Evolutionary conservation across 2,797 vertebrate genomes (phyloP), one percentile per base, ranked within the genome.

Genomic region (Saxicola maurus): DNA sequence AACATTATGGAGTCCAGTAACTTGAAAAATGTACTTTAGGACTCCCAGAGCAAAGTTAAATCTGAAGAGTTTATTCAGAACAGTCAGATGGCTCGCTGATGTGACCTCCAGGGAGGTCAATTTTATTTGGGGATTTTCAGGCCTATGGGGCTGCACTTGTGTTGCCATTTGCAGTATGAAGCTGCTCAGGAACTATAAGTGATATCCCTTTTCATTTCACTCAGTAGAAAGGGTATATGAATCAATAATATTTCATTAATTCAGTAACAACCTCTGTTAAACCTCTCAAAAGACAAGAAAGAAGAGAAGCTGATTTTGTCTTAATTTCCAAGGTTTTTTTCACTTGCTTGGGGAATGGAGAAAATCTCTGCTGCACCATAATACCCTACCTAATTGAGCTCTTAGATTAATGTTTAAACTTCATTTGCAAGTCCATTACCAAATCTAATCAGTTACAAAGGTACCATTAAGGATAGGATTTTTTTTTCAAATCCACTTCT

Each of bases 341-440:
- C 43, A 42, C 65, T 79, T 94, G 82, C 78, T 87, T 84, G 71
- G 90, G 92, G 82, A 94, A 68, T 60, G 82, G 71, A 90, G 38
- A 37, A 80, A 78, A 74, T 64, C 86, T 94, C 84, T 83, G 45
- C 87, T 92, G 83, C 45, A 53, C 91, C 73, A 56, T 90, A 90
- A 93, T 87, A 74, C 52, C 60, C 87, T 74, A 68, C 82, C 68
- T 87, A 94, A 94, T 81, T 92, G 93, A 95, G 92, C 82, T 93
- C 77, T 91, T 93, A 92, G 92, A 95, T 92, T 91, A 95, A 94
- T 94, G 91, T 91, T 93, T 96, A 94, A 95, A 92, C 93, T 93
- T 95, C 90, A 96, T 96, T 95, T 94, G 88, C 92, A 96, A 95
- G 91, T 94, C 91, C 92, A 95, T 96, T 95, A 95, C 83, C 69